Evolutionary conservation across 2,797 vertebrate species (phyloP), one percentile per base, ranked within the genome.

Genomic region (Pogonophryne albipinna): DNA sequence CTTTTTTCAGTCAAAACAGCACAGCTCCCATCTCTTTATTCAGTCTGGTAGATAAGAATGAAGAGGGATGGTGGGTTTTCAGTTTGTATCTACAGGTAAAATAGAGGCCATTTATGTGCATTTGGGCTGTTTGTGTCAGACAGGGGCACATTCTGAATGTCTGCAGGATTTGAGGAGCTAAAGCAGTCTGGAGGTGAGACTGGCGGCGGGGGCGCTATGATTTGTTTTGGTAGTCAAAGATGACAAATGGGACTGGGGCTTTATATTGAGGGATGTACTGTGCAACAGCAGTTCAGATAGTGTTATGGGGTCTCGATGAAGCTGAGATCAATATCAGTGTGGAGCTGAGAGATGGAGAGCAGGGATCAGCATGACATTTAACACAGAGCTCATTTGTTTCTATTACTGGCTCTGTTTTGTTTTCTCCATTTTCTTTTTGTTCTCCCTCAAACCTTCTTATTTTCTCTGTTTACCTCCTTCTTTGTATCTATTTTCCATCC

Each of bases 291-390:
- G 76, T 74, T 74, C 27, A 75, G 62, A 65, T 74, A 63, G 20
- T 78, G 83, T 83, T 76, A 74, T 83, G 31, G 61, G 61, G 53
- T 82, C 50, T 45, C 38, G 58, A 60, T 20, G 80, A 69, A 76
- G 66, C 74, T 47, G 60, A 84, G 77, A 89, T 90, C 84, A 56
- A 85, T 88, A 82, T 86, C 83, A 60, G 47, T 2, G 49, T 42
- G 31, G 19, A 49, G 42, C 64, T 70, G 83, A 85, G 68, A 73
- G 80, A 85, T 38, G 56, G 50, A 62, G 61, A 76, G 71, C 65
- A 85, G 72, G 3, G 19, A 50, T 12, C 0, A 55, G 53, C 7
- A 0, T 12, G 71, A 50, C 51, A 41, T 68, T 79, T 75, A 78
- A 66, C 42, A 27, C 47, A 53, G 56, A 56, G 60, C 68, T 58